phyloP scores from a whole-genome alignment of 2,888 invertebrate genomes.

The Allygus modestus region DNA sequence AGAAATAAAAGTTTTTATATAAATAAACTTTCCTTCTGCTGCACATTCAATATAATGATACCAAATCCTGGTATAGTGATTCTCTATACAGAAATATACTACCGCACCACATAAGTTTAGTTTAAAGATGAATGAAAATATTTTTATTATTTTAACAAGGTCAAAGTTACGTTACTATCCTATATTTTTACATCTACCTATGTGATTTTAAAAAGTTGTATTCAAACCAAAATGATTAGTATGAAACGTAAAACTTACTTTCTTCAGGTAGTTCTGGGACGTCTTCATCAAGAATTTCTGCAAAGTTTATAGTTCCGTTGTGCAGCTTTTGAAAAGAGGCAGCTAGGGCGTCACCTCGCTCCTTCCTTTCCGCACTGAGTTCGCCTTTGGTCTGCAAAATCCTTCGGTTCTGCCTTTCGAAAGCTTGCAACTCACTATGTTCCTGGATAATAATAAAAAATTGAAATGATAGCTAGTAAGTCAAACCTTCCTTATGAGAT shows the following conservation, averaged over 20 bases:
- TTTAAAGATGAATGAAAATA: no score
- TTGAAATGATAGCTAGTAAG: background rate
- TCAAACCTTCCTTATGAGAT: constrained; percentile 15
- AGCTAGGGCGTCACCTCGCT: constrained; percentile 57
- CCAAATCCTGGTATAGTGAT: no score
- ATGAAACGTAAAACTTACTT: constrained; percentile 50
- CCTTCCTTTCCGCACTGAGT: constrained; percentile 88
- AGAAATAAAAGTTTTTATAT: no score
- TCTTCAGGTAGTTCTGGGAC: constrained; percentile 61
- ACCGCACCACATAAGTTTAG: no score
- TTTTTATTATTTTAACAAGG: no score
- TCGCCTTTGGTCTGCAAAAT: constrained; percentile 96
- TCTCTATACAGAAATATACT: no score
- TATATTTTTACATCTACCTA: no score
- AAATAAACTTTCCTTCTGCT: no score
- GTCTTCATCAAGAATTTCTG: constrained; percentile 63
- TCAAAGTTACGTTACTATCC: no score
- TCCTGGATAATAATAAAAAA: constrained; percentile 65
- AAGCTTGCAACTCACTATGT: constrained; percentile 70
- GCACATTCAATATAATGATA: no score
- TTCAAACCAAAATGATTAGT: no score
- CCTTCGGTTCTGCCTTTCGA: constrained; percentile 90
- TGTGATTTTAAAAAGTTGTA: no score
- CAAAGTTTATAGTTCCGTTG: constrained; percentile 54
- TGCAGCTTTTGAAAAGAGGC: constrained; percentile 55